phyloP scores from a whole-genome alignment of 2,113 vertebrate species.

The Meriones unguiculatus region DNA sequence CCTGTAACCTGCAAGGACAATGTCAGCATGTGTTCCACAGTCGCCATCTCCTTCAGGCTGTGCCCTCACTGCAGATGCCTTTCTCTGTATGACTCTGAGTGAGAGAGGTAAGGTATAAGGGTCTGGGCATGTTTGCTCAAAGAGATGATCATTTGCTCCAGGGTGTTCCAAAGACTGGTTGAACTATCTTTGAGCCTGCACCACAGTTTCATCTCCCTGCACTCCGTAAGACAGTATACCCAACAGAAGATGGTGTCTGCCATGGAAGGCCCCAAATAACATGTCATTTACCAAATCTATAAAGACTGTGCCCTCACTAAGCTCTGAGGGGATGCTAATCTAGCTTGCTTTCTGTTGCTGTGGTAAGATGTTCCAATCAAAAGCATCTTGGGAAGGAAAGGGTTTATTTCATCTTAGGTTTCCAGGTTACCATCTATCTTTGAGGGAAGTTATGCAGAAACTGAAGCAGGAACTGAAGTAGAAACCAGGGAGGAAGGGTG shows the following conservation, averaged over 20 bases:
- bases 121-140: not conserved
- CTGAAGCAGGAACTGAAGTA: not conserved
- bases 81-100: not conserved
- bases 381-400: not conserved
- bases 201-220: not conserved
- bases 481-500: not conserved
- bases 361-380: not conserved
- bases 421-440: not conserved
- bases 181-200: too few relatives aligned
- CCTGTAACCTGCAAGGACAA: not conserved
- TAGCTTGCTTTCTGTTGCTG: not conserved
- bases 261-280: not conserved
- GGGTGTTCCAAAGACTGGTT: not conserved
- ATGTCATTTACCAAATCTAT: not conserved
- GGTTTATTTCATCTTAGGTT: not conserved
- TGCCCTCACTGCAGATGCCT: not conserved
- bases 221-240: not conserved
- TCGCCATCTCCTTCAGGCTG: not conserved
- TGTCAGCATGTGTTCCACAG: too few relatives aligned
- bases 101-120: not conserved
- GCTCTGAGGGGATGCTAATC: not conserved
- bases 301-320: not conserved
- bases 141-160: not conserved
- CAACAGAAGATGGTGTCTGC: not conserved
- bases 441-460: not conserved